Evolutionary conservation across 2,113 vertebrate species (phyloP).

Genomic region (Pseudonaja textilis): DNA sequence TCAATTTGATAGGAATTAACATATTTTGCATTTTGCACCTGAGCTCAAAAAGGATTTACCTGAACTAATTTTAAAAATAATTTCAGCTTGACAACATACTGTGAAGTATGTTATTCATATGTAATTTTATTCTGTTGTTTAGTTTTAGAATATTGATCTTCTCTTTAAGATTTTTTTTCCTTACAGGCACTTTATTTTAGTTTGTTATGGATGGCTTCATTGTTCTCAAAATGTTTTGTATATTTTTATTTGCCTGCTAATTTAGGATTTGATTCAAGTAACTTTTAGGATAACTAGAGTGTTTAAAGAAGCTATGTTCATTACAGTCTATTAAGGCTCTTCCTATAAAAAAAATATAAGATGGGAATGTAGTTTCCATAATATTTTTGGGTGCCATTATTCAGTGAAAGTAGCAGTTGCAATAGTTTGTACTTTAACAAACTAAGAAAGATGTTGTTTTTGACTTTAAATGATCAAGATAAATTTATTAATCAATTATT

Average conservation of each 20-base stretch:
- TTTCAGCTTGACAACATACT: conserved; percentile 13
- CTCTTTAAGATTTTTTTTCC: conserved; percentile 43
- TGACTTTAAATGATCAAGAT: not conserved
- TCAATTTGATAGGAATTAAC: conserved; percentile 45
- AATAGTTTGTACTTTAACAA: not conserved
- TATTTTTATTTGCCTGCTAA: conserved; percentile 31
- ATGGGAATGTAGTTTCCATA: not conserved
- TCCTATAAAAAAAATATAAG: not conserved
- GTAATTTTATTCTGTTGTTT: conserved; percentile 44
- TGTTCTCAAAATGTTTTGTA: conserved; percentile 24
- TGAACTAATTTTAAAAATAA: conserved; percentile 47
- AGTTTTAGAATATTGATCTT: conserved; percentile 37
- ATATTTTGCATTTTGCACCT: conserved; percentile 48
- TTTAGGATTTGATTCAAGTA: conserved; percentile 35
- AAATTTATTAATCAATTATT: conserved; percentile 4
- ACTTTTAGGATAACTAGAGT: not conserved
- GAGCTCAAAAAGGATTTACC: conserved; percentile 38
- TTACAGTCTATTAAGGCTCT: not conserved
- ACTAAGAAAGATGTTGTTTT: not conserved
- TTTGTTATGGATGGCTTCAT: conserved; percentile 23
- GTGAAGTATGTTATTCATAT: conserved; percentile 37
- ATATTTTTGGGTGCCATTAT: not conserved
- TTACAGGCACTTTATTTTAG: conserved; percentile 17
- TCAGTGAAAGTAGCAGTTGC: not conserved
- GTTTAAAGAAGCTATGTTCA: not conserved